phyloP scores from a whole-genome alignment of 2,797 vertebrate species.

The Lophius americanus region DNA sequence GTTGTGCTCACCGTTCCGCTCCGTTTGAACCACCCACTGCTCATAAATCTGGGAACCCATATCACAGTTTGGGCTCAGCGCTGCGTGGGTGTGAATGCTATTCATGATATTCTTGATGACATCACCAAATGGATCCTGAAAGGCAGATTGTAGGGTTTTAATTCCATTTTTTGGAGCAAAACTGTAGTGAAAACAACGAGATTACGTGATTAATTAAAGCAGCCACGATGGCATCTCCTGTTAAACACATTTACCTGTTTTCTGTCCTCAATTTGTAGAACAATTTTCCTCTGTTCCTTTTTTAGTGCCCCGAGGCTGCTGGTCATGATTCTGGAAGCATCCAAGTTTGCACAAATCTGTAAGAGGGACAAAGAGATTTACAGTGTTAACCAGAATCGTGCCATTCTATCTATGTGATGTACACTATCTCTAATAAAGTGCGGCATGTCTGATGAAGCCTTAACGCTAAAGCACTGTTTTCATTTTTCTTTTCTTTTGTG shows the following conservation, averaged over 20 bases:
- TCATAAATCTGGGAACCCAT: constrained; percentile 94
- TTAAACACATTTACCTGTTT: constrained; percentile 75
- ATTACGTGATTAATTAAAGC: background rate
- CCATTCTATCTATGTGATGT: background rate
- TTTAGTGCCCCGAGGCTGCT: constrained; percentile 76
- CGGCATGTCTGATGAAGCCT: constrained; percentile 1
- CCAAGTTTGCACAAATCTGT: constrained; percentile 96
- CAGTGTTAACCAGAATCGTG: constrained; percentile 22
- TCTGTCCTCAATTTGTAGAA: constrained; percentile 84
- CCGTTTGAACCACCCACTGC: constrained; percentile 91
- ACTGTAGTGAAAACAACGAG: background rate
- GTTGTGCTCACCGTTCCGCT: constrained; percentile 83
- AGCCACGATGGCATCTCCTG: too few species aligned
- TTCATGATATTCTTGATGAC: constrained; percentile 91
- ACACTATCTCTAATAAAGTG: background rate
- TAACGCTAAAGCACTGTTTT: constrained; percentile 28
- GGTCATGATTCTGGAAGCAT: constrained; percentile 91
- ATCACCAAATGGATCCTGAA: constrained; percentile 94
- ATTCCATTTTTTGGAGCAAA: background rate
- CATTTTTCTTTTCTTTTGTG: constrained; percentile 23
- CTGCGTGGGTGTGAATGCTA: constrained; percentile 86
- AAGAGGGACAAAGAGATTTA: constrained; percentile 34
- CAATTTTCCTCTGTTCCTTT: constrained; percentile 85
- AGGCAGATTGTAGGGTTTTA: constrained; percentile 7
- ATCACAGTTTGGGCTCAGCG: constrained; percentile 82